Evolutionary conservation across 2,797 vertebrate genomes (phyloP).

Genomic region (Argentina silus): DNA sequence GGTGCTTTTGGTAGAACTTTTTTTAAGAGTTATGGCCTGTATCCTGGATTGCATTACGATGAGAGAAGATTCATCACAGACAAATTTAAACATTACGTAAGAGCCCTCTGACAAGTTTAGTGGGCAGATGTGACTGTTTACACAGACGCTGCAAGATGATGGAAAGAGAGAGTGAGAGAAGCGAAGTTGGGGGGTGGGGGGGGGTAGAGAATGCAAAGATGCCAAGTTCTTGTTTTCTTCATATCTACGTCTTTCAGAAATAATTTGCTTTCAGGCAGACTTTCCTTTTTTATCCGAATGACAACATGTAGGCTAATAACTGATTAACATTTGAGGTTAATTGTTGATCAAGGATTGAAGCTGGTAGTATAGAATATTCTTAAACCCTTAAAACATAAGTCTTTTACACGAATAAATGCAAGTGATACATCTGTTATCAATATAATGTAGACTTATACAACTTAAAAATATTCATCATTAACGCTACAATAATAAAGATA

Average conservation of each 20-base stretch:
- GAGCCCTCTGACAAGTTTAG: slow-evolving; percentile 59
- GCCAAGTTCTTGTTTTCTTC: background rate
- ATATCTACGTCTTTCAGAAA: background rate
- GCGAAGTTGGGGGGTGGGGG: background rate
- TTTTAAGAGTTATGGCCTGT: slow-evolving; percentile 62
- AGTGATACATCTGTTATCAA: background rate
- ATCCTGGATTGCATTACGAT: slow-evolving; percentile 55
- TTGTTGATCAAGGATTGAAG: no score
- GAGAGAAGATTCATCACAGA: slow-evolving; percentile 58
- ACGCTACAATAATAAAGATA: background rate
- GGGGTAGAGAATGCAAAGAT: background rate
- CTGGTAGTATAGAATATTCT: no score
- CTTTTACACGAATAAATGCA: background rate
- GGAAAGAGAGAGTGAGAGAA: slow-evolving; percentile 18
- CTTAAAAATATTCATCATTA: background rate
- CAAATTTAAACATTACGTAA: slow-evolving; percentile 72
- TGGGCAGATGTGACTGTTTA: slow-evolving; percentile 69
- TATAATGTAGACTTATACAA: background rate
- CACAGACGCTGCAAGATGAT: slow-evolving; percentile 60
- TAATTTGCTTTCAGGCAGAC: background rate
- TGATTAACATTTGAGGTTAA: no score
- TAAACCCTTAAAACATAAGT: background rate
- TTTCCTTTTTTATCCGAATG: background rate
- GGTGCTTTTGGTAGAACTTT: slow-evolving; percentile 52
- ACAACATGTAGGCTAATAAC: no score